Evolutionary conservation across 2,797 vertebrate species (phyloP).

Genomic region (Eremophila alpestris): DNA sequence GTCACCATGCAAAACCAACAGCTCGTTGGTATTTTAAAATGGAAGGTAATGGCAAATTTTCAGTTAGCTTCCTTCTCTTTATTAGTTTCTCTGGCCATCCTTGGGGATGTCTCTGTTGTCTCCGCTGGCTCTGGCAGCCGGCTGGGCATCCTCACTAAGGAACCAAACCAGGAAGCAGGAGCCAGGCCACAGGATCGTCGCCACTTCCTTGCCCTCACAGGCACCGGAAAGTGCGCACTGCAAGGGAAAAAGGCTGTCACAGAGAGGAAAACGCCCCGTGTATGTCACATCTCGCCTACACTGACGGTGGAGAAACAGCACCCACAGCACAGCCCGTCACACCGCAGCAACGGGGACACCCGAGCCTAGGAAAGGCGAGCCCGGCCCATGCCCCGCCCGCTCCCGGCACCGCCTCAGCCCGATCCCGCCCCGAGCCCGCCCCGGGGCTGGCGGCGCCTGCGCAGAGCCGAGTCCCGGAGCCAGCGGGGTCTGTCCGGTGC

Average conservation of each 20-base stretch:
- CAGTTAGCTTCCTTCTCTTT: background rate
- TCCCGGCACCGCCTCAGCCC: background rate
- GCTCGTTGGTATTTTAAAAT: background rate
- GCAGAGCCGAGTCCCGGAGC: accelerated
- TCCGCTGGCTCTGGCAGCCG: background rate
- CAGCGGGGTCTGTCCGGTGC: accelerated
- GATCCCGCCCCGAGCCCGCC: background rate
- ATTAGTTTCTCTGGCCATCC: background rate
- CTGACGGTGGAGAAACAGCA: accelerated
- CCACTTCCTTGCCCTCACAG: too few relatives aligned
- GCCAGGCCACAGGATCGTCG: accelerated
- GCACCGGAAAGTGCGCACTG: accelerated
- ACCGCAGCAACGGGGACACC: accelerated
- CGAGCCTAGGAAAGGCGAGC: accelerated
- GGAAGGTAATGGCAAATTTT: background rate
- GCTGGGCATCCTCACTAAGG: too few relatives aligned
- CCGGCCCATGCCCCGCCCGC: accelerated
- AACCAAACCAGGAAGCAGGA: background rate
- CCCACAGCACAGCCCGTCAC: accelerated
- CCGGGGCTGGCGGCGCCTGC: background rate
- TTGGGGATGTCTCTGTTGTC: background rate
- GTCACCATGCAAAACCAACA: background rate
- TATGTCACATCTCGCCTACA: accelerated
- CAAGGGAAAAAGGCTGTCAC: too few relatives aligned
- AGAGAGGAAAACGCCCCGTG: accelerated